phyloP scores from a whole-genome alignment of 2,113 vertebrate genomes.

The Salvelinus alpinus region DNA sequence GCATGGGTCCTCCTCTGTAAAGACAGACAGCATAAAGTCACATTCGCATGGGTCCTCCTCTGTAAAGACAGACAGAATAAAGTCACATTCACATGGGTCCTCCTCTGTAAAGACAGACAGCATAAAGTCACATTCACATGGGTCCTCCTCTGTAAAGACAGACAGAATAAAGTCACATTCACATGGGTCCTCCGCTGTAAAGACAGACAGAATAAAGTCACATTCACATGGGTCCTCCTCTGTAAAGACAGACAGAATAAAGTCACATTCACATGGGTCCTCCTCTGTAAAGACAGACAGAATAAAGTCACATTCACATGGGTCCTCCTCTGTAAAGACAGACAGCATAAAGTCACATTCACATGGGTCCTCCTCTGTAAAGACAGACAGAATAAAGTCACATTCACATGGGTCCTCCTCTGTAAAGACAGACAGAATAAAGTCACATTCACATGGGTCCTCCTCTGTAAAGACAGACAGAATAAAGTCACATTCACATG shows the following conservation, averaged over 20 bases:
- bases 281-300: slow-evolving; percentile 70
- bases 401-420: slow-evolving; percentile 71
- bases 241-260: slow-evolving; percentile 45
- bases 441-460: slow-evolving; percentile 78
- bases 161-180: slow-evolving; percentile 54
- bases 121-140: background rate
- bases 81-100: slow-evolving; percentile 88
- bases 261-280: slow-evolving; percentile 49
- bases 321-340: slow-evolving; percentile 78
- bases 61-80: slow-evolving; percentile 45
- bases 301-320: slow-evolving; percentile 71
- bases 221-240: slow-evolving; percentile 89
- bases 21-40: slow-evolving; percentile 55
- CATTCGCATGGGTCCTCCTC: slow-evolving; percentile 89
- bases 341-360: slow-evolving; percentile 76
- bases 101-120: slow-evolving; percentile 69
- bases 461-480: slow-evolving; percentile 70
- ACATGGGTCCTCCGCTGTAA: slow-evolving; percentile 83
- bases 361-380: slow-evolving; percentile 83
- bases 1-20: too few relatives aligned
- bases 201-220: slow-evolving; percentile 55
- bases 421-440: slow-evolving; percentile 51
- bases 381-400: slow-evolving; percentile 7
- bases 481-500: slow-evolving; percentile 82
- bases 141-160: slow-evolving; percentile 76